Evolutionary conservation across 1,140 invertebrate genomes (phyloP).

Genomic region (Apis florea): DNA sequence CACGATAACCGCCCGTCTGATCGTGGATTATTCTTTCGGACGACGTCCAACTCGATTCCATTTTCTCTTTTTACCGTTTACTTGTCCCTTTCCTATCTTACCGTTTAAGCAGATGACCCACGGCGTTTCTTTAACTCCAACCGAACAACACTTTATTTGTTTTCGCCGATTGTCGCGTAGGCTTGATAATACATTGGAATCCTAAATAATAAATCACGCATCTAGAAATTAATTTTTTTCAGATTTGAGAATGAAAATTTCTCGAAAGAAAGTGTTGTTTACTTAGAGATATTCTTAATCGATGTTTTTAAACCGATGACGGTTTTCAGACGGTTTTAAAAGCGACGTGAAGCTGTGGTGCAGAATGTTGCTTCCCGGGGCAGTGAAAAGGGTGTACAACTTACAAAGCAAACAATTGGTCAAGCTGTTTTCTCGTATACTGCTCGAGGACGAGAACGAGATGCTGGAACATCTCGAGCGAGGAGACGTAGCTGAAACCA

Average conservation of each 20-base stretch:
- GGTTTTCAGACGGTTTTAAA: conserved; percentile 83
- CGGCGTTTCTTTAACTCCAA: too few species aligned
- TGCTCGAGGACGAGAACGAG: conserved; percentile 86
- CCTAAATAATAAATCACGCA: too few species aligned
- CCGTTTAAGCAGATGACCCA: too few species aligned
- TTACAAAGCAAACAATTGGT: conserved; percentile 94
- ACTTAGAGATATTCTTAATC: too few species aligned
- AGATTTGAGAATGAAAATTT: too few species aligned
- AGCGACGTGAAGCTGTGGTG: conserved; percentile 92
- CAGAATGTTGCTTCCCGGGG: conserved; percentile 90
- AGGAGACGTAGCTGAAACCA: conserved; percentile 94
- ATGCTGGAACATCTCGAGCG: conserved; percentile 94
- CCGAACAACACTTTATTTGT: too few species aligned
- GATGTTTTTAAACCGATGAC: too few species aligned
- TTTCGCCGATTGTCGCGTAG: too few species aligned
- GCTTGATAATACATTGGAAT: too few species aligned
- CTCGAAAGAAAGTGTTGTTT: too few species aligned
- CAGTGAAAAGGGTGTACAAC: conserved; percentile 92
- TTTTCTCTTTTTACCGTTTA: neutral
- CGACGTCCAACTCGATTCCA: neutral
- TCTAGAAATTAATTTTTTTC: too few species aligned
- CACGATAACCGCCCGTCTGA: conserved; percentile 23
- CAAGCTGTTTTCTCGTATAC: conserved; percentile 92
- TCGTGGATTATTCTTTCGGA: conserved; percentile 30
- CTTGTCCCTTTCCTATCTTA: too few species aligned